Evolutionary conservation across 2,888 invertebrate genomes (phyloP).

Genomic region (Drosophila nigricruria): DNA sequence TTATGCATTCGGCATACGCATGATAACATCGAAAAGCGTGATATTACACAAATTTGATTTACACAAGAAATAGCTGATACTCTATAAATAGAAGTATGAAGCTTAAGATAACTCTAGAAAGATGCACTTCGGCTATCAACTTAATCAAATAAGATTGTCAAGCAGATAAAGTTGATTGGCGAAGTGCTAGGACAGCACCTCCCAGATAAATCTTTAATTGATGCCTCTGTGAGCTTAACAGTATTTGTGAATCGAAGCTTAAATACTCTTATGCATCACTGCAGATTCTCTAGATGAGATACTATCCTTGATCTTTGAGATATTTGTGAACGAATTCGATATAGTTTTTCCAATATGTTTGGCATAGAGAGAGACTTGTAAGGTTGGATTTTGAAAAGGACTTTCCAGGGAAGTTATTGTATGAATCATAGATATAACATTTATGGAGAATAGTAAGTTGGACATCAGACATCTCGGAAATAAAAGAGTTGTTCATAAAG

Average conservation of each 20-base stretch:
- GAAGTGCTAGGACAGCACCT: not conserved
- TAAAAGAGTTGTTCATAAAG: too few species aligned
- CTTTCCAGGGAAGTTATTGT: not conserved
- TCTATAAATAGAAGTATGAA: not conserved
- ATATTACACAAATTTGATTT: not conserved
- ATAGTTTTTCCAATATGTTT: not conserved
- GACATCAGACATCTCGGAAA: too few species aligned
- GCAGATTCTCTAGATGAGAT: not conserved
- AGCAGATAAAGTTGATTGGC: not conserved
- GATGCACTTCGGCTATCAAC: not conserved
- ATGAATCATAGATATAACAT: too few species aligned
- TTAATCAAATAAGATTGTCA: not conserved
- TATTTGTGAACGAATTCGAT: not conserved
- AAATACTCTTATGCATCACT: not conserved
- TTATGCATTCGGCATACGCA: conserved; percentile 23
- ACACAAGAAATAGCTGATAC: not conserved
- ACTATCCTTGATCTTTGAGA: not conserved
- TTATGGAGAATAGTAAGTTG: too few species aligned
- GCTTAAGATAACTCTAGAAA: not conserved
- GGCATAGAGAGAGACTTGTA: not conserved
- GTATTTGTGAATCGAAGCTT: not conserved
- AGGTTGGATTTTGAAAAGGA: not conserved
- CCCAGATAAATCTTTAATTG: not conserved
- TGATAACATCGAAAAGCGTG: conserved; percentile 29
- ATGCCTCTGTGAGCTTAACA: not conserved